Percentiles rank a stretch among this genome's conserved stretches.
Evolutionary conservation across 2,888 invertebrate species (phyloP).

Genomic region (Choristoneura rosaceana): DNA sequence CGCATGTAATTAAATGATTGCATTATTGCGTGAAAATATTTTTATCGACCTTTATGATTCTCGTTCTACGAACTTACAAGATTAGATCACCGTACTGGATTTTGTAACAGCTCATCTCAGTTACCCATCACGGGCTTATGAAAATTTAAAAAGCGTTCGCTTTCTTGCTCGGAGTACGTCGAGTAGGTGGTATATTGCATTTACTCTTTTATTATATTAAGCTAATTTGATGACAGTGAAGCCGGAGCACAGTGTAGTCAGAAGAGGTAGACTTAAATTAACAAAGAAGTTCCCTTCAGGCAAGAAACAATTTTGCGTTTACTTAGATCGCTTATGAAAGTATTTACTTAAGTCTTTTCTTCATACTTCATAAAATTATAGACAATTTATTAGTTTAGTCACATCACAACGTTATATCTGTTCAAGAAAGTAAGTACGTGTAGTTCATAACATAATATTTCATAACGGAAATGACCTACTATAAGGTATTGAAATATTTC

Average conservation of each 20-base stretch:
- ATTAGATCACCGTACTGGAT: slow-evolving; percentile 15
- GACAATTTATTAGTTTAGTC: slow-evolving; percentile 5
- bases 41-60: slow-evolving; percentile 1
- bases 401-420: too few species aligned
- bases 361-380: slow-evolving; percentile 11
- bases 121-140: slow-evolving; percentile 24
- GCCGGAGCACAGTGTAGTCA: slow-evolving; percentile 48
- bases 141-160: slow-evolving; percentile 36
- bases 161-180: slow-evolving; percentile 28
- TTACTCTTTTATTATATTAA: slow-evolving; percentile 56
- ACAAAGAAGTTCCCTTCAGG: slow-evolving; percentile 54
- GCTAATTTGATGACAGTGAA: slow-evolving; percentile 59
- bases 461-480: too few species aligned
- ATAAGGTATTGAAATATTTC: too few species aligned
- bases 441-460: too few species aligned
- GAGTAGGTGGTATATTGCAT: slow-evolving; percentile 55
- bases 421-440: too few species aligned
- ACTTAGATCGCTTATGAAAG: slow-evolving; percentile 22
- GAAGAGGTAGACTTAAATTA: slow-evolving; percentile 55
- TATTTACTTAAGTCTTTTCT: slow-evolving; percentile 10
- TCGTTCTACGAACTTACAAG: slow-evolving; percentile 6
- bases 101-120: slow-evolving; percentile 8
- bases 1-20: slow-evolving; percentile 46
- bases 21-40: slow-evolving; percentile 31
- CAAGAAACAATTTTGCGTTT: slow-evolving; percentile 24